Base-by-base conservation (phyloP, 2,888 invertebrate genomes). In the Acrobeloides nanus region DNA sequence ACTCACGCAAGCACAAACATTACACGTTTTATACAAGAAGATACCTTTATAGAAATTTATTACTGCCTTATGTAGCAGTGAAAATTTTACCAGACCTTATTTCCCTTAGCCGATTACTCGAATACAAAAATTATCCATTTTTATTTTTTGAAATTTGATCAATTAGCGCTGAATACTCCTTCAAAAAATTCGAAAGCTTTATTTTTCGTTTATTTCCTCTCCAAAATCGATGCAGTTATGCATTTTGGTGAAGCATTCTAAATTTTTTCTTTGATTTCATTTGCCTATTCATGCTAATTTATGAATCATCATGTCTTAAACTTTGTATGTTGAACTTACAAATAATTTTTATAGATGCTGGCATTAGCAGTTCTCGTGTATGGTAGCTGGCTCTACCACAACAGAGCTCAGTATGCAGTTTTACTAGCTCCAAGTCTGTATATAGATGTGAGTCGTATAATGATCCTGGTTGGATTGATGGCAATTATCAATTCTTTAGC, bases 361-460 rank as follows among this genome's bases (percentile, higher is more conserved):
- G 55, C 60, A 12, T 44, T 68, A 2, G 51, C 54, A 18, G 62
- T 64, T 18, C 54, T 71, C 31, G 55, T 55, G 7, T 72, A 68
- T 43, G 72, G 70, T 15, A 53, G 54, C 8, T 71, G 69, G 68
- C 43, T 73, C 24, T 57, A 68, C 12, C 50, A 53, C 34, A 68
- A 63, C 25, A 51, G 61, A 17, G 53, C 63, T 2, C 57, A 62
- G 35, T 72, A 69, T 45, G 65, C 70, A 1, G 72, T 69, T 45
- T 53, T 72, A 31, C 57, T 72, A 27, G 56, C 66, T 1, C 70
- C 70, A 1, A 65, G 64, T 6, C 51, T 72, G 15, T 72, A 73
- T 46, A 68, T 72, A n/a, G 67, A 68, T 38, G 68, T 68, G 5
- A 65, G 66, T 27, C 41, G 64, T 24, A 60, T 65, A 23, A 54